Evolutionary conservation across 2,888 invertebrate genomes (phyloP).

Genomic region (Polietes domitor): DNA sequence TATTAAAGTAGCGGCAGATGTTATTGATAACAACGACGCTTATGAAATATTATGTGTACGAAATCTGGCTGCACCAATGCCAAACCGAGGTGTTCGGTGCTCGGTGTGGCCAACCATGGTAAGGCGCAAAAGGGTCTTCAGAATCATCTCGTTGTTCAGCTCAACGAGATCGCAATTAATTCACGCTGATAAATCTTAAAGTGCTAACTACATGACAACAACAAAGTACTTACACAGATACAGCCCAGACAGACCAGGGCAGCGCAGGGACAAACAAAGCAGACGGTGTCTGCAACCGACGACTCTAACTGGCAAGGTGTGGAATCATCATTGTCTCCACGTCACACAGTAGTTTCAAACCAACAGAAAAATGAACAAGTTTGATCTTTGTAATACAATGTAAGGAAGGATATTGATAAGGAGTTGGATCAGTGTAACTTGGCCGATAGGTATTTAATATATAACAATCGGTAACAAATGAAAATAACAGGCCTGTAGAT

Average conservation of each 20-base stretch:
- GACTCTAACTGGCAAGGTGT: slow-evolving; percentile 46
- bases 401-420: too few relatives aligned
- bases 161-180: slow-evolving; percentile 80
- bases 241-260: not conserved
- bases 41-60: slow-evolving; percentile 59
- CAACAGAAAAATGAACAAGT: not conserved
- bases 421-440: too few relatives aligned
- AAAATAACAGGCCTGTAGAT: too few relatives aligned
- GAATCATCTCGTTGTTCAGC: slow-evolving; percentile 45
- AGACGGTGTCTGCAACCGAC: not conserved
- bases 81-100: not conserved
- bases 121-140: slow-evolving; percentile 25
- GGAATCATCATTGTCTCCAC: slow-evolving; percentile 18
- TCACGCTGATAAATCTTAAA: slow-evolving; percentile 80
- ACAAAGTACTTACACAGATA: slow-evolving; percentile 76
- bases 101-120: not conserved
- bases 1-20: slow-evolving; percentile 66
- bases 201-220: slow-evolving; percentile 81
- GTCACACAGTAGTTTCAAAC: not conserved
- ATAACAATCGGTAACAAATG: too few relatives aligned
- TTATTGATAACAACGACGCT: slow-evolving; percentile 57
- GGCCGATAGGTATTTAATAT: too few relatives aligned
- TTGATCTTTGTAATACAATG: too few relatives aligned
- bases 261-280: not conserved
- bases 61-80: slow-evolving; percentile 35